phyloP scores from a whole-genome alignment of 2,113 vertebrate species.

The Tautogolabrus adspersus region DNA sequence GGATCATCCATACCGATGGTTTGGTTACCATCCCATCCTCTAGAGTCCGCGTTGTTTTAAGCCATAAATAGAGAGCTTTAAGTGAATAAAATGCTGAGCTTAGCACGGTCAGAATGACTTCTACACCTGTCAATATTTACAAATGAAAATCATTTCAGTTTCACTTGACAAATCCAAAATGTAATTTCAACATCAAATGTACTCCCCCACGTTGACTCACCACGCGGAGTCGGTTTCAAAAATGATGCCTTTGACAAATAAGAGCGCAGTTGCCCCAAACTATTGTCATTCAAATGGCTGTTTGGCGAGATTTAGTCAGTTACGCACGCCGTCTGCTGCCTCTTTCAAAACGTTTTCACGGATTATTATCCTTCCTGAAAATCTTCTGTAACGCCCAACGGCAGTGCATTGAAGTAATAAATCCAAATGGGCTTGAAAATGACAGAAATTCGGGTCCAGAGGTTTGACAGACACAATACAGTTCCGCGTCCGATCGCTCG shows the following conservation, averaged over 20 bases:
- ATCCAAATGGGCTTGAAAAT: constrained; percentile 31
- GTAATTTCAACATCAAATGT: constrained; percentile 5
- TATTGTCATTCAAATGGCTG: constrained; percentile 50
- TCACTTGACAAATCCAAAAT: constrained; percentile 37
- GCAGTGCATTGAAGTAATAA: neutral
- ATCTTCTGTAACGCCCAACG: constrained; percentile 8
- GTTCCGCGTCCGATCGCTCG: constrained; percentile 32
- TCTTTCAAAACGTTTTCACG: constrained; percentile 9
- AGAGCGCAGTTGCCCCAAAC: constrained; percentile 20
- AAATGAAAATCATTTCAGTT: constrained; percentile 28
- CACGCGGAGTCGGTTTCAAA: constrained; percentile 15
- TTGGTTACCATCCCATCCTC: neutral
- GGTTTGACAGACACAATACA: constrained; percentile 4
- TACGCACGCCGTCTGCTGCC: constrained; percentile 49
- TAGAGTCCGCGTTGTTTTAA: neutral
- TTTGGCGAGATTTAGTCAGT: constrained; percentile 25
- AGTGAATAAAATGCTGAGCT: constrained; percentile 7
- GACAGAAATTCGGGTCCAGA: neutral
- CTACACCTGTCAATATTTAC: constrained; percentile 67
- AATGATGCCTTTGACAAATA: constrained; percentile 15
- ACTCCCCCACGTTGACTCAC: neutral
- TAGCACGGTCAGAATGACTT: constrained; percentile 9
- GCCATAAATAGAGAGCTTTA: neutral
- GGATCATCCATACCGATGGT: constrained; percentile 28
- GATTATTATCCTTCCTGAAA: constrained; percentile 11